A percentile compares a stretch with the other conserved stretches of the same genome.
Evolutionary conservation across 2,888 invertebrate species (phyloP).

Genomic region (Mesorhabditis belari): DNA sequence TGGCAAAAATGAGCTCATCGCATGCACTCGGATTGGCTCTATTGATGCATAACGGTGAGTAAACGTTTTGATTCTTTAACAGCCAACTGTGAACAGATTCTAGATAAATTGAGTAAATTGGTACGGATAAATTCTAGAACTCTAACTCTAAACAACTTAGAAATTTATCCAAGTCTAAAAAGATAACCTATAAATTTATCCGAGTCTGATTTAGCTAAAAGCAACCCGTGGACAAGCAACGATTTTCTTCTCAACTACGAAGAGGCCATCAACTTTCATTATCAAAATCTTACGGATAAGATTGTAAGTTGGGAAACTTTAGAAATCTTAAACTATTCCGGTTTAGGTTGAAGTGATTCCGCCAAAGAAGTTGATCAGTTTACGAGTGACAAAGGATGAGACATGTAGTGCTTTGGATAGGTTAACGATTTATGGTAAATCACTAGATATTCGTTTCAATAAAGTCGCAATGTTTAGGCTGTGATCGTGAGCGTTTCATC

Average conservation of each 20-base stretch:
- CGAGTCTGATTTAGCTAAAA: slow-evolving; percentile 1
- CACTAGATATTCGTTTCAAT: not conserved
- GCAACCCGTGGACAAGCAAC: slow-evolving; percentile 25
- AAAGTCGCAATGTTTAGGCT: slow-evolving; percentile 13
- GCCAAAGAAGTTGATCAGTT: not conserved
- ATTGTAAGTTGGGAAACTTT: not conserved
- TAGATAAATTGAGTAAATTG: too few relatives aligned
- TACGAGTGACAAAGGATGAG: not conserved
- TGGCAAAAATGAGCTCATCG: not conserved
- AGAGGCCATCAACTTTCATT: not conserved
- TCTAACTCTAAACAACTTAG: too few relatives aligned
- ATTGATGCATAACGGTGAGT: too few relatives aligned
- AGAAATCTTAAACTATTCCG: not conserved
- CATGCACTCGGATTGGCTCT: not conserved
- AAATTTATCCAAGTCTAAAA: too few relatives aligned
- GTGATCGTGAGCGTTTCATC: slow-evolving; percentile 30
- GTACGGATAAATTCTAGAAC: too few relatives aligned
- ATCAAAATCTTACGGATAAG: not conserved
- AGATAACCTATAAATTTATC: slow-evolving; percentile 4
- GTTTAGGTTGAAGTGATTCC: not conserved
- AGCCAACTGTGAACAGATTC: too few relatives aligned
- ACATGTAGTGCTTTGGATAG: slow-evolving; percentile 3
- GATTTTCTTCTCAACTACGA: slow-evolving; percentile 18
- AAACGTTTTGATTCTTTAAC: too few relatives aligned
- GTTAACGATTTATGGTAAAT: slow-evolving; percentile 4